Percentiles rank a stretch among this genome's conserved stretches.
Conservation (phyloP, 2,113 vertebrate genomes). For the Chlorodrepanis virens region DNA sequence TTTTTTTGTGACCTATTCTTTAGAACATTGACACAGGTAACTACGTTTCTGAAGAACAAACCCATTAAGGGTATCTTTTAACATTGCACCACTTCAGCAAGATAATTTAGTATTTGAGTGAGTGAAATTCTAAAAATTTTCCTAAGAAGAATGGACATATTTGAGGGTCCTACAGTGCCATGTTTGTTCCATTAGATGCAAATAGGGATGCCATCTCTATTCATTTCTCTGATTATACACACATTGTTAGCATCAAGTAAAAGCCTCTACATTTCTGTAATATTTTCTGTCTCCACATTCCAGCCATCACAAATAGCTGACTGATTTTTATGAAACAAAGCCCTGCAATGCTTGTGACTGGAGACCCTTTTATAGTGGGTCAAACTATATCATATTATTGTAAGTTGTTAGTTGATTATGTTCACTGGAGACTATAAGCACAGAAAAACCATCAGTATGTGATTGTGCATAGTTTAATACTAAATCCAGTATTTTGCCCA, state of each 20-base stretch:
- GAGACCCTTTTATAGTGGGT: not conserved
- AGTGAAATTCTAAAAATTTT: not conserved
- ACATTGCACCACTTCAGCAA: not conserved
- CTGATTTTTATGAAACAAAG: constrained; percentile 9
- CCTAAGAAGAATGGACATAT: not conserved
- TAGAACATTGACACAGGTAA: not conserved
- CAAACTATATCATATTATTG: not conserved
- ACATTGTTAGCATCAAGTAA: not conserved
- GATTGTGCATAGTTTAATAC: not conserved
- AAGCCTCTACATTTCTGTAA: not conserved
- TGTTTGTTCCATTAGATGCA: not conserved
- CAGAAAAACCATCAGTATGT: not conserved
- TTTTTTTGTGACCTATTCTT: not conserved
- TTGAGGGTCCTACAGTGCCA: not conserved
- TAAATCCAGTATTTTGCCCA: not conserved
- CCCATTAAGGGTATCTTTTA: not conserved
- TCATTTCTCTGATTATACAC: not conserved
- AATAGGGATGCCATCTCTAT: not conserved
- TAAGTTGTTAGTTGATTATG: not conserved
- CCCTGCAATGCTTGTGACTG: not conserved
- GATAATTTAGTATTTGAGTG: not conserved
- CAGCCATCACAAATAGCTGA: not conserved
- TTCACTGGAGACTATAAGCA: not conserved
- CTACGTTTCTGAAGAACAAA: not conserved
- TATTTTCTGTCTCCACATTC: not conserved